Percentiles rank a stretch among this genome's conserved stretches.
These are phyloP conservation scores for Cryptoprocta ferox DNA, from an alignment of 2,797 vertebrate species.

Conservation along the genomic window DNA sequence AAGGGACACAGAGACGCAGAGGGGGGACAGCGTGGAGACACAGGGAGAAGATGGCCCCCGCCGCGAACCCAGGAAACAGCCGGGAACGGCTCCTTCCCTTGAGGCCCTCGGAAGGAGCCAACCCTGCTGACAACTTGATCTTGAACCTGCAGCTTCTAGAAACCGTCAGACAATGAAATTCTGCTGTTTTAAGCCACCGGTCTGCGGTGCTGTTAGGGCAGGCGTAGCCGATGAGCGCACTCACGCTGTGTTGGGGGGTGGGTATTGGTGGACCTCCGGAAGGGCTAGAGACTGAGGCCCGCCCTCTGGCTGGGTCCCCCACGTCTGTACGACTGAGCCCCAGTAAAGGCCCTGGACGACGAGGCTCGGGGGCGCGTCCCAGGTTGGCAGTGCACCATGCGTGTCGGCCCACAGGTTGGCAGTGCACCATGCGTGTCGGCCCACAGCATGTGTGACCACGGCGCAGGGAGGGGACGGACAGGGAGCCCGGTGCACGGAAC, in stretches of 20 bases:
- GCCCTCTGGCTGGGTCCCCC: not conserved
- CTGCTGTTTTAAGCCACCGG: not conserved
- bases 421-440: fast-evolving
- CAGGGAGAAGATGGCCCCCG: not conserved
- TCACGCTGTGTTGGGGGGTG: too few relatives aligned
- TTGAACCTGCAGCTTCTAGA: not conserved
- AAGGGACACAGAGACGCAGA: not conserved
- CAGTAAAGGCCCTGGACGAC: not conserved
- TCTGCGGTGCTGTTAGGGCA: not conserved
- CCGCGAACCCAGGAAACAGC: not conserved
- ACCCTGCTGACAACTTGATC: fast-evolving
- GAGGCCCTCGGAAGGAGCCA: not conserved
- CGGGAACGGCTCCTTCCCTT: not conserved
- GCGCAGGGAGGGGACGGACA: not conserved
- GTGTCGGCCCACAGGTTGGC: too few relatives aligned
- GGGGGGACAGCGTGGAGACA: not conserved
- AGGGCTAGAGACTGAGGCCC: not conserved
- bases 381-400: fast-evolving
- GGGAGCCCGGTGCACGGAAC: not conserved
- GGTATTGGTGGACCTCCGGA: not conserved
- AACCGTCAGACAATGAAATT: not conserved
- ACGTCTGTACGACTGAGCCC: fast-evolving
- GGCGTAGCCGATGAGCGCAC: not conserved
- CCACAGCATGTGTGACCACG: fast-evolving
- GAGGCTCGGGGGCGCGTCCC: not conserved